Conservation (phyloP, 2,797 vertebrate genomes). For the Eremophila alpestris region DNA sequence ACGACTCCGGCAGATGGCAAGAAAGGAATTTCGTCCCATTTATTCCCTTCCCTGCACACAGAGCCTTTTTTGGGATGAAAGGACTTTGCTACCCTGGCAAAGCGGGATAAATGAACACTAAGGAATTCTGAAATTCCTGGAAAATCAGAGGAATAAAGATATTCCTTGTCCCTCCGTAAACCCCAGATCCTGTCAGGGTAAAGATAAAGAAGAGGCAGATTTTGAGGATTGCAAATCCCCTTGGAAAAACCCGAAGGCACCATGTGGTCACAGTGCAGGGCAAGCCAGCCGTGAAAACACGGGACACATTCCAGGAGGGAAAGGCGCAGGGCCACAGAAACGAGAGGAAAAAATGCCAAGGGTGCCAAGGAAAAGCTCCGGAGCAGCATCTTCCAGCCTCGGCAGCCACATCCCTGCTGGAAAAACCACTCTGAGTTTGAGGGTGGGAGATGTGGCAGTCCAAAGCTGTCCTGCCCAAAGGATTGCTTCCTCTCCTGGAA, state of each 20-base stretch:
- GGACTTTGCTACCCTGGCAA: background rate
- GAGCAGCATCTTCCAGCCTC: background rate
- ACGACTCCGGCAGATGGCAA: slow-evolving; percentile 11
- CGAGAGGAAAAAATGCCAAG: background rate
- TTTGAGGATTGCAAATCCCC: background rate
- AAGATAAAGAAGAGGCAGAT: background rate
- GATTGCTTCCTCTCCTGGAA: background rate
- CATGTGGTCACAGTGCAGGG: background rate
- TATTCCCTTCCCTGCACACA: background rate
- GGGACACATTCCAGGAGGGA: background rate
- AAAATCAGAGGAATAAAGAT: background rate
- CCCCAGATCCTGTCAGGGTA: background rate
- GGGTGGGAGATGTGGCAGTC: background rate
- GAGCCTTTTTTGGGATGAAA: background rate
- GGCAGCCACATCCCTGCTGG: background rate
- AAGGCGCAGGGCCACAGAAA: background rate
- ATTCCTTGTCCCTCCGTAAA: background rate
- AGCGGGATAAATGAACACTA: background rate
- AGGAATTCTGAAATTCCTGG: background rate
- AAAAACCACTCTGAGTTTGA: background rate
- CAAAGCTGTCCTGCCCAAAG: background rate
- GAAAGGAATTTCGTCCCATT: background rate
- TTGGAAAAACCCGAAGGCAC: background rate
- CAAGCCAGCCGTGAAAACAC: background rate
- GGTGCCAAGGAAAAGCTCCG: background rate